Conservation (phyloP, 1,140 invertebrate species). For the Anoplophora glabripennis region DNA sequence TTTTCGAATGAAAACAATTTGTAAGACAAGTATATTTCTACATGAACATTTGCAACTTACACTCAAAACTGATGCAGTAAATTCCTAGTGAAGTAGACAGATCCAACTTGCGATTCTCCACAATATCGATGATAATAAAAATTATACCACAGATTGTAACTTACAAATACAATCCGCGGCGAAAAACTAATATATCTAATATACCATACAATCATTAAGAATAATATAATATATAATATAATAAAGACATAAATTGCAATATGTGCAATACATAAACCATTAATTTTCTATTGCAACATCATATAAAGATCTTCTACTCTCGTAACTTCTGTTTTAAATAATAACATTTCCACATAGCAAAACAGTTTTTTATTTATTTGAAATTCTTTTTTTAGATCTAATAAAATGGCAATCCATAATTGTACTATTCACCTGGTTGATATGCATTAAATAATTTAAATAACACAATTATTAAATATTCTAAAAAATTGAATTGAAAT, state of each 20-base stretch:
- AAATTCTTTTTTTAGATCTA: too few species aligned
- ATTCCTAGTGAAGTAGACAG: conserved; percentile 25
- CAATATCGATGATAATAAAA: conserved; percentile 31
- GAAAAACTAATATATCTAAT: conserved; percentile 24
- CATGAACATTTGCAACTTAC: conserved; percentile 37
- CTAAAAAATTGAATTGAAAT: too few species aligned
- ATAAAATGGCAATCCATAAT: too few species aligned
- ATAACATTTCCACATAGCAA: too few species aligned
- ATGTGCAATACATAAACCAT: conserved; percentile 3
- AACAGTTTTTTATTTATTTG: too few species aligned
- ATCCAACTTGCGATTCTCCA: conserved; percentile 28
- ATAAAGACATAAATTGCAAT: conserved; percentile 22
- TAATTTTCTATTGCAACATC: too few species aligned
- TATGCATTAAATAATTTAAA: too few species aligned
- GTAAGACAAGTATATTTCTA: conserved; percentile 22
- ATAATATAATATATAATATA: conserved; percentile 23
- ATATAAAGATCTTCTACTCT: too few species aligned
- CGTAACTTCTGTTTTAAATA: too few species aligned
- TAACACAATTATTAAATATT: too few species aligned
- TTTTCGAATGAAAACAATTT: neutral
- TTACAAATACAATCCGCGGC: conserved; percentile 45
- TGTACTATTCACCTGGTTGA: too few species aligned
- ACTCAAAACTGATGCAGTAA: conserved; percentile 21
- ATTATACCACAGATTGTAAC: conserved; percentile 44
- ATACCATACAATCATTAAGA: conserved; percentile 20